phyloP scores from a whole-genome alignment of 2,113 vertebrate genomes.

The Syrmaticus mikado region DNA sequence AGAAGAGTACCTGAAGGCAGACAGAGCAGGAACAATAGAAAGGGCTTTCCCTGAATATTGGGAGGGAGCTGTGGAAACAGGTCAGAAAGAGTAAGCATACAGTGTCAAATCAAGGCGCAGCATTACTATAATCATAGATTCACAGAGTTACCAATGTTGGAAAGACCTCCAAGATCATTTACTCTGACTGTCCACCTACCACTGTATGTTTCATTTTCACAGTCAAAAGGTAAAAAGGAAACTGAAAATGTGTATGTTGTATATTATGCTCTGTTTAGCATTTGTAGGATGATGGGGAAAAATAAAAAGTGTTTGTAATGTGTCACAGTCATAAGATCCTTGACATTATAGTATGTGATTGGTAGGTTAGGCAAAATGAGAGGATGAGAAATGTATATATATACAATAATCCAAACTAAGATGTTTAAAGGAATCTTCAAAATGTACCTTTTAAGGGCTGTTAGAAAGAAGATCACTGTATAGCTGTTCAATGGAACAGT shows the following conservation, averaged over 20 bases:
- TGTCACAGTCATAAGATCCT: background rate
- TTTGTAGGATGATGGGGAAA: background rate
- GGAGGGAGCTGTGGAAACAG: conserved; percentile 10
- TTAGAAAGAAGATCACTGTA: background rate
- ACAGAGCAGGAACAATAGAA: conserved; percentile 51
- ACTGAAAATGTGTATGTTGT: background rate
- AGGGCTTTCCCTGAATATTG: conserved; percentile 24
- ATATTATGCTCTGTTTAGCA: background rate
- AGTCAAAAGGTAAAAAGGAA: background rate
- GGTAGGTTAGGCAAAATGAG: background rate
- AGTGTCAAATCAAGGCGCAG: background rate
- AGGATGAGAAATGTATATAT: background rate
- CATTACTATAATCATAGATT: background rate
- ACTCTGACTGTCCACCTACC: no score
- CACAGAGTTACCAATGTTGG: no score
- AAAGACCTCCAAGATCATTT: no score
- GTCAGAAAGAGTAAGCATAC: background rate
- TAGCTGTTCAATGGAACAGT: conserved; percentile 71
- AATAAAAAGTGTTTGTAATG: background rate
- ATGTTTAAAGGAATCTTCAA: background rate
- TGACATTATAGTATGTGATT: background rate
- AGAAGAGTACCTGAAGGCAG: conserved; percentile 38
- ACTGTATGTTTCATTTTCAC: background rate
- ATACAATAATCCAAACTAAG: background rate
- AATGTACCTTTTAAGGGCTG: background rate